Evolutionary conservation across 2,113 vertebrate genomes (phyloP).

Genomic region (Centrocercus urophasianus): DNA sequence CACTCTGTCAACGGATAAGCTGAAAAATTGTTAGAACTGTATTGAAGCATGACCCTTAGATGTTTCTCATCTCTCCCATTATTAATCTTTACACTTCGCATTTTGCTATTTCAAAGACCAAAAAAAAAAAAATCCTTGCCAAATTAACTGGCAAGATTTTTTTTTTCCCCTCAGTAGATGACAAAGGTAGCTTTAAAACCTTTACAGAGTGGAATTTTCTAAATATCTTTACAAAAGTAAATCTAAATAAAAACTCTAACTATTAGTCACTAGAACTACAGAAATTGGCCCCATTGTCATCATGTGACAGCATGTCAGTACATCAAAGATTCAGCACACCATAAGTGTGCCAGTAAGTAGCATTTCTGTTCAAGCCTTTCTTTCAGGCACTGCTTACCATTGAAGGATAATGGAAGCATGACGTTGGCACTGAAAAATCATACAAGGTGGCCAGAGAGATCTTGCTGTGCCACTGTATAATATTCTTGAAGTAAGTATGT

Average conservation of each 20-base stretch:
- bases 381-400: background rate
- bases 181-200: background rate
- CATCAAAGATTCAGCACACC: background rate
- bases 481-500: background rate
- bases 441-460: background rate
- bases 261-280: background rate
- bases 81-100: background rate
- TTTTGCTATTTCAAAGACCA: background rate
- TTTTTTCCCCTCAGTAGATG: background rate
- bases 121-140: background rate
- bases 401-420: background rate
- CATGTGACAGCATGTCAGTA: accelerated
- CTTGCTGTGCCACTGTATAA: background rate
- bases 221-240: background rate
- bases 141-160: background rate
- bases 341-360: background rate
- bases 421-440: background rate
- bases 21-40: background rate
- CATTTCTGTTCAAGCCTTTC: background rate
- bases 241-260: background rate
- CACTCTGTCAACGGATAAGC: background rate
- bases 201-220: background rate
- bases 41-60: background rate
- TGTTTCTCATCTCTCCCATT: background rate
- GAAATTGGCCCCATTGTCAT: background rate